Percentiles rank a stretch among this genome's conserved stretches.
Conservation (phyloP, 2,888 invertebrate genomes). For the Seladonia tumulorum region DNA sequence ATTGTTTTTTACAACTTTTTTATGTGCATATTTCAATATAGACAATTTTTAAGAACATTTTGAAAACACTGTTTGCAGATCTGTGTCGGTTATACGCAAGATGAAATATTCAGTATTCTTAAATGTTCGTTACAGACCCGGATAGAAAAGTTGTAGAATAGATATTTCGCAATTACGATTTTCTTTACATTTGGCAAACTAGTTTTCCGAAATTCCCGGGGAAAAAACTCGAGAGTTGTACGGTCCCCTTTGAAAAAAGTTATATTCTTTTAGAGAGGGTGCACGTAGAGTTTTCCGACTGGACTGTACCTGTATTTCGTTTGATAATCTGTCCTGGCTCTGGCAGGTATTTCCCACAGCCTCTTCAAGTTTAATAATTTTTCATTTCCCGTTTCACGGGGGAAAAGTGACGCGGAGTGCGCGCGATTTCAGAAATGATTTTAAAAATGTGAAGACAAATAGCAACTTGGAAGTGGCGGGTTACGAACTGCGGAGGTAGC, state of each 20-base stretch:
- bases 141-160: background rate
- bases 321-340: background rate
- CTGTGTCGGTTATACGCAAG: no score
- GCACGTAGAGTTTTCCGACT: background rate
- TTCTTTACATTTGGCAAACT: background rate
- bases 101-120: background rate
- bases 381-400: background rate
- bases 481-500: conserved; percentile 44
- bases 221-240: background rate
- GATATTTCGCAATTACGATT: background rate
- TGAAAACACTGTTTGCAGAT: no score
- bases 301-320: background rate
- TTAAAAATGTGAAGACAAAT: conserved; percentile 1
- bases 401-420: background rate
- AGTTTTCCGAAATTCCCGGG: background rate
- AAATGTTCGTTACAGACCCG: background rate
- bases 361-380: background rate
- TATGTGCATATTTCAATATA: no score
- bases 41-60: no score
- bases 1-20: no score
- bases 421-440: conserved; percentile 1
- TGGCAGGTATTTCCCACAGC: background rate
- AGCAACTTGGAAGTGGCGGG: background rate
- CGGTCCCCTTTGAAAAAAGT: background rate
- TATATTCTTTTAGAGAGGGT: background rate